Evolutionary conservation across 2,888 invertebrate genomes (phyloP), one percentile per base, ranked within the genome.

Genomic region (Epinotia brunnichana): DNA sequence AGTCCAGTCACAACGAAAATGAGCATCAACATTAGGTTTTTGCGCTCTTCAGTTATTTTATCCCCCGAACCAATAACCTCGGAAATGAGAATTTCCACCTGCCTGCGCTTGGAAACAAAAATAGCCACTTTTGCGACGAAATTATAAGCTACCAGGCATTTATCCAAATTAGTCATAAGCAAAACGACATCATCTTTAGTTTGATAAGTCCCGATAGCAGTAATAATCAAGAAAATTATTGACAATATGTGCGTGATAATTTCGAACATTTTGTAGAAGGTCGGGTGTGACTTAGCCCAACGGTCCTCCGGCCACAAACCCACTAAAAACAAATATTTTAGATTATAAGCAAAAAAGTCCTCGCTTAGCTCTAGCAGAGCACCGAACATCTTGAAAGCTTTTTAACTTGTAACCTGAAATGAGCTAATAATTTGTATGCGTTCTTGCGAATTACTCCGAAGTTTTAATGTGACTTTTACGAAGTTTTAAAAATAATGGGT

Each of bases 231-330:
- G 19, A 84, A 87, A 21, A 75, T 76, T 0, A 84, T 56, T 1
- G 87, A 81, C 0, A 87, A 74, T 1, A 81, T 48, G 68, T 87
- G 82, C 2, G 88, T 74, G 2, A 75, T 74, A 0, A 74, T 72
- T 76, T 87, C 85, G 68, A 88, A 91, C 0, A 82, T 63, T 77
- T 81, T 85, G 70, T 91, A 91, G 1, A 86, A 3, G 0, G 77
- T 10, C 13, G 70, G 70, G 69, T 82, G 77, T 4, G 69, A 76
- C 60, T 59, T 73, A 0, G 83, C 78, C 76, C 83, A 82, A 3
- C 81, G 70, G 17, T 87, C 78, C 15, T 80, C 76, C 0, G 88
- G 87, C 91, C 91, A 92, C 70, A 91, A 77, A 15, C 92, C 91
- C 2, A 88, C 85, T 3, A 79, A 77, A 72, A 81, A 85, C 29